Percentiles rank a stretch among this genome's conserved stretches.
Conservation (phyloP, 2,888 invertebrate species). For the Amphiduros pacificus region DNA sequence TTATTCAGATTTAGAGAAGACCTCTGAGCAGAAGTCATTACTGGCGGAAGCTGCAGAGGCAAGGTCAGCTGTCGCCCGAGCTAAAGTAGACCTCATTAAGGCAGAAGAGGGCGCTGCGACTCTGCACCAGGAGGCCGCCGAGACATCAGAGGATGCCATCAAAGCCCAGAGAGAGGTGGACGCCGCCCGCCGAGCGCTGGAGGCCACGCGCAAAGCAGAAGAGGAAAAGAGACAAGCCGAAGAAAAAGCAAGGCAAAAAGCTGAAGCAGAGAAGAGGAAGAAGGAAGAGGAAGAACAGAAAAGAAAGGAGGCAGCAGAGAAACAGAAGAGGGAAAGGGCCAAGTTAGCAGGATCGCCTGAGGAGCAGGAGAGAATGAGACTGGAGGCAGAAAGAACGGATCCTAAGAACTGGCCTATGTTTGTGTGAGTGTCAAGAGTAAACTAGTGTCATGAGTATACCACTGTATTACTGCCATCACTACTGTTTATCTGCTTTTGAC, state of each 20-base stretch:
- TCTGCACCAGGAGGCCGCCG: constrained; percentile 16
- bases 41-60: constrained; percentile 15
- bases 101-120: constrained; percentile 5
- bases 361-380: constrained; percentile 34
- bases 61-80: constrained; percentile 1
- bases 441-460: too few species aligned
- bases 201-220: constrained; percentile 18
- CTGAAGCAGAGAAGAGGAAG: constrained; percentile 35
- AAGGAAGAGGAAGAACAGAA: constrained; percentile 37
- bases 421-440: too few species aligned
- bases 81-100: constrained; percentile 2
- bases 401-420: constrained; percentile 49
- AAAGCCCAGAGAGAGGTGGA: constrained; percentile 16
- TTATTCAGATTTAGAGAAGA: constrained; percentile 4
- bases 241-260: constrained; percentile 20
- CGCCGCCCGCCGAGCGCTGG: constrained; percentile 5
- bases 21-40: constrained; percentile 14
- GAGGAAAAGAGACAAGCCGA: constrained; percentile 10
- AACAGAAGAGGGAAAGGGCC: constrained; percentile 25
- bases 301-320: constrained; percentile 34
- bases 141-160: constrained; percentile 14
- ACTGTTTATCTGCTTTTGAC: too few species aligned
- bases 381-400: constrained; percentile 35
- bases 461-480: too few species aligned
- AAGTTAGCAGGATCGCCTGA: constrained; percentile 39